Evolutionary conservation across 2,888 invertebrate species (phyloP).

Genomic region (Drosophila ustulata): DNA sequence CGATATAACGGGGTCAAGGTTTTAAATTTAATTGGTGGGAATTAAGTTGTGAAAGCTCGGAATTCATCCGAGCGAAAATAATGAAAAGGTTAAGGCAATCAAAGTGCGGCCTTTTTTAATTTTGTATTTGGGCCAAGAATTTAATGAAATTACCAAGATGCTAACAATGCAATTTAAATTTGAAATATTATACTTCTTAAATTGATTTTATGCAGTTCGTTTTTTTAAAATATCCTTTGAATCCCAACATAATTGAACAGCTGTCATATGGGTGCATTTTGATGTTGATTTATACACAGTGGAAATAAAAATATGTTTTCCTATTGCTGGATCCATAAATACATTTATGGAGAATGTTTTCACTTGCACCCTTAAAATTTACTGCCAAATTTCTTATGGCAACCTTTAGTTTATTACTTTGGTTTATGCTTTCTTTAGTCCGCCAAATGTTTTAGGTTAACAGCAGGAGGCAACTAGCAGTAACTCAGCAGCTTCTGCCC

Average conservation of each 20-base stretch:
- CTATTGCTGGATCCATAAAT: slow-evolving; percentile 19
- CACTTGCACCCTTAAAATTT: slow-evolving; percentile 25
- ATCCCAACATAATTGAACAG: slow-evolving; percentile 2
- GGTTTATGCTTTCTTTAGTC: slow-evolving; percentile 59
- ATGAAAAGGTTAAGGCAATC: background rate
- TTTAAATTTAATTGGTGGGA: background rate
- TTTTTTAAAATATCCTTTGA: background rate
- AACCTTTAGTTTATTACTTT: slow-evolving; percentile 71
- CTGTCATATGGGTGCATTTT: background rate
- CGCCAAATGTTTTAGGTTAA: slow-evolving; percentile 63
- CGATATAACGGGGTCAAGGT: background rate
- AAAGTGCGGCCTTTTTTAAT: background rate
- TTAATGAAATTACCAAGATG: too few species aligned
- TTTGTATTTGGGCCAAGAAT: too few species aligned
- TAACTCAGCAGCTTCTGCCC: slow-evolving; percentile 13
- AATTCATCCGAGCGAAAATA: background rate
- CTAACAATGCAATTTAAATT: background rate
- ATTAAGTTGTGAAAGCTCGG: background rate
- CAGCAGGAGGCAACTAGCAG: slow-evolving; percentile 56
- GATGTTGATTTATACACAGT: slow-evolving; percentile 12
- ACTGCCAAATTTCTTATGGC: slow-evolving; percentile 59
- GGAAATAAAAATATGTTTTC: background rate
- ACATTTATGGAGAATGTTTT: slow-evolving; percentile 25
- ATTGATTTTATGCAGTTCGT: background rate
- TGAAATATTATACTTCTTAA: background rate